A percentile compares a stretch with the other conserved stretches of the same genome.
phyloP scores from a whole-genome alignment of 2,113 vertebrate genomes.

The Oriolus oriolus region DNA sequence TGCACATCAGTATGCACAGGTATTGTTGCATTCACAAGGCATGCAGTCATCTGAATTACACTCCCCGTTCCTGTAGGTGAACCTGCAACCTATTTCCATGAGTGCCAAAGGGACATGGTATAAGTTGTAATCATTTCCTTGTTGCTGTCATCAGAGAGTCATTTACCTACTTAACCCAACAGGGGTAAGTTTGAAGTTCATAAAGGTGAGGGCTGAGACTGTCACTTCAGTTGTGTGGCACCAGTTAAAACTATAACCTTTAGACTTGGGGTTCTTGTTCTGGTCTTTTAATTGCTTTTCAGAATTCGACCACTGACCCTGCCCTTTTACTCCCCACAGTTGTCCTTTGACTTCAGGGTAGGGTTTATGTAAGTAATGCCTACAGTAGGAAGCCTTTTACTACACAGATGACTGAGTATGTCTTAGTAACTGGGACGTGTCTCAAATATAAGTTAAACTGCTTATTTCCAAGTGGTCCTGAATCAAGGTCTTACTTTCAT shows the following conservation, averaged over 20 bases:
- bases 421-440: background rate
- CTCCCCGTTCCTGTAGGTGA: background rate
- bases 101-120: background rate
- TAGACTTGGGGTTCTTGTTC: background rate
- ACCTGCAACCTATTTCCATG: background rate
- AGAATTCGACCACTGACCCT: background rate
- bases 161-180: background rate
- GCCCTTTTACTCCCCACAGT: background rate
- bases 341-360: background rate
- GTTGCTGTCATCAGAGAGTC: background rate
- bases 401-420: background rate
- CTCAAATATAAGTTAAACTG: background rate
- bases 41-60: background rate
- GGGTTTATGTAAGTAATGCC: background rate
- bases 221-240: background rate
- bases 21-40: background rate
- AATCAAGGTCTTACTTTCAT: background rate
- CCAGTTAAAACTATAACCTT: background rate
- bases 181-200: background rate
- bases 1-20: background rate
- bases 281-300: background rate
- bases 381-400: background rate
- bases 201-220: background rate
- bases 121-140: background rate
- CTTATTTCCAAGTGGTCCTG: background rate